phyloP scores from a whole-genome alignment of 2,888 invertebrate species.

The Conus canariensis region DNA sequence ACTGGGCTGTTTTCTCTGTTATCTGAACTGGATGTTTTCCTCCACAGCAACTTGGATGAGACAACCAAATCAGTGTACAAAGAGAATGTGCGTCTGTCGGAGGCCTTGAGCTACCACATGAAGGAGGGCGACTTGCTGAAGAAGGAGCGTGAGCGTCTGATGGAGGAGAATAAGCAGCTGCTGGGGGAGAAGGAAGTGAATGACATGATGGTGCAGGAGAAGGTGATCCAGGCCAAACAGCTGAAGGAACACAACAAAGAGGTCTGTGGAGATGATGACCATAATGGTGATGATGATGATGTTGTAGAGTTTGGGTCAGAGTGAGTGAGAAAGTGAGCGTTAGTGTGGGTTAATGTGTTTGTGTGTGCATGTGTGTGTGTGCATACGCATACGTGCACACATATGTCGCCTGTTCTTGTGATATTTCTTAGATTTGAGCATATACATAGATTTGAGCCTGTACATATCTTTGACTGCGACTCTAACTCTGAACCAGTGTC shows the following conservation, averaged over 20 bases:
- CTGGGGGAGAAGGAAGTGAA: conserved; percentile 74
- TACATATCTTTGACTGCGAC: too few species aligned
- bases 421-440: too few species aligned
- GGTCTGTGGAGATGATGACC: conserved; percentile 54
- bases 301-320: not conserved
- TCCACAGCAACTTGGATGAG: conserved; percentile 75
- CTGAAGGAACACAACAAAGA: conserved; percentile 73
- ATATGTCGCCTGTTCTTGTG: too few species aligned
- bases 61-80: conserved; percentile 79
- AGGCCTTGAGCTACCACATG: conserved; percentile 76
- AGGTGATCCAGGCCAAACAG: conserved; percentile 70
- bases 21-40: not conserved
- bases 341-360: too few species aligned
- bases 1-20: too few species aligned
- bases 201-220: conserved; percentile 75
- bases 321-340: too few species aligned
- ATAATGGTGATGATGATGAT: not conserved
- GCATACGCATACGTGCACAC: too few species aligned
- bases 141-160: conserved; percentile 64
- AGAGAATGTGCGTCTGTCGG: conserved; percentile 77
- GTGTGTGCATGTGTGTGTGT: too few species aligned
- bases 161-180: conserved; percentile 70
- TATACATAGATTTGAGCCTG: too few species aligned
- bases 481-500: too few species aligned
- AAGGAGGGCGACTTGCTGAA: conserved; percentile 75